These are phyloP conservation scores for Hemicordylus capensis DNA, from an alignment of 2,113 vertebrate species.

Conservation along the genomic window DNA sequence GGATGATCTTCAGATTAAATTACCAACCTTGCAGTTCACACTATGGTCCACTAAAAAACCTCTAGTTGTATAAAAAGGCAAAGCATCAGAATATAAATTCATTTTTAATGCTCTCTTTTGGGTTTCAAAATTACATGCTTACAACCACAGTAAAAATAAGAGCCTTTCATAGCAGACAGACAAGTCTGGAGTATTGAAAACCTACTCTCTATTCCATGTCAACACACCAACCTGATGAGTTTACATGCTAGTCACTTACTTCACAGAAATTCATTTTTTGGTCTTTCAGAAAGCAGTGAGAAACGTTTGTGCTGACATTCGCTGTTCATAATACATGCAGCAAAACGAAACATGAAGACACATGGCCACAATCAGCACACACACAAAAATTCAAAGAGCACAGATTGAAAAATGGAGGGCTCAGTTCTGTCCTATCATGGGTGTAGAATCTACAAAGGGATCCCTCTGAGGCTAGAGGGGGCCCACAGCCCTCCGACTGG, in stretches of 20 bases:
- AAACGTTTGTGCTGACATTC: constrained; percentile 60
- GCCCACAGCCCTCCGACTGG: too few relatives aligned
- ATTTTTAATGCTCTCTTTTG: constrained; percentile 74
- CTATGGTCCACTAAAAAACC: constrained; percentile 66
- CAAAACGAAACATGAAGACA: constrained; percentile 76
- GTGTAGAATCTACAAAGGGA: not conserved
- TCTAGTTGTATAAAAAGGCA: constrained; percentile 68
- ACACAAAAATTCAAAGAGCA: constrained; percentile 66
- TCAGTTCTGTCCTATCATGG: not conserved
- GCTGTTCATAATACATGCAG: constrained; percentile 76
- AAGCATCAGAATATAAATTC: constrained; percentile 69
- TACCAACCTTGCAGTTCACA: constrained; percentile 69
- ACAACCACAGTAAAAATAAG: constrained; percentile 59
- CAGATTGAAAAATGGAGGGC: constrained; percentile 56
- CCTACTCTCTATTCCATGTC: constrained; percentile 69
- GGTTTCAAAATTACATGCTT: constrained; percentile 67
- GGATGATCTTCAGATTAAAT: constrained; percentile 72
- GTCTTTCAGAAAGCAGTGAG: constrained; percentile 68
- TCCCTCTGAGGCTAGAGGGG: too few relatives aligned
- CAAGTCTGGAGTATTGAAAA: constrained; percentile 70
- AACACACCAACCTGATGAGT: constrained; percentile 70
- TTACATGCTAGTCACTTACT: constrained; percentile 64
- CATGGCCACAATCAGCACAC: constrained; percentile 71
- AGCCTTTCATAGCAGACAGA: constrained; percentile 65
- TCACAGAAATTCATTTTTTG: constrained; percentile 66